phyloP scores from a whole-genome alignment of 2,888 invertebrate species.

The Odontomyia ornata region DNA sequence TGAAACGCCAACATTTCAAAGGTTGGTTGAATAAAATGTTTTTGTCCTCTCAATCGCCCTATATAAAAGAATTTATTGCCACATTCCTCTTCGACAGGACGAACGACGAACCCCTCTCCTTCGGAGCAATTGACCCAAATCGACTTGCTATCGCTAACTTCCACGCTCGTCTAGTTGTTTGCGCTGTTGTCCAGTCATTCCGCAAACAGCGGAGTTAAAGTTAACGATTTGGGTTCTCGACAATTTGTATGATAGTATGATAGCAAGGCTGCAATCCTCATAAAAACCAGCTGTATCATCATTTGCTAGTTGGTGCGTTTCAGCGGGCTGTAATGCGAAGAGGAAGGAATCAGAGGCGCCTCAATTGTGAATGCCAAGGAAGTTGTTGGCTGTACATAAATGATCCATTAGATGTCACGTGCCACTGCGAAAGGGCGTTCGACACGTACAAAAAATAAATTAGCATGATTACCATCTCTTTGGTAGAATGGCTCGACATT shows the following conservation, averaged over 20 bases:
- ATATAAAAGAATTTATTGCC: no score
- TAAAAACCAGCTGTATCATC: slow-evolving; percentile 30
- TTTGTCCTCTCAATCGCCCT: no score
- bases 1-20: no score
- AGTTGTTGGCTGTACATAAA: slow-evolving; percentile 7
- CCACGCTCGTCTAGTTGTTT: not conserved
- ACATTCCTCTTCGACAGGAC: no score
- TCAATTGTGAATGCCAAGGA: slow-evolving; percentile 5
- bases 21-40: no score
- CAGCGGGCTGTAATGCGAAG: not conserved
- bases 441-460: slow-evolving; percentile 37
- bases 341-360: not conserved
- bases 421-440: slow-evolving; percentile 1
- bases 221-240: slow-evolving; percentile 2
- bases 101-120: no score
- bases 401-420: slow-evolving; percentile 40
- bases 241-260: not conserved
- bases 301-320: not conserved
- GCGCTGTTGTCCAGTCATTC: not conserved
- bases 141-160: not conserved
- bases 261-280: slow-evolving; percentile 6
- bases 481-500: not conserved
- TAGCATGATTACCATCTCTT: slow-evolving; percentile 32
- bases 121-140: slow-evolving; percentile 5
- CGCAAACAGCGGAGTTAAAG: not conserved